Percentiles rank a stretch among this genome's conserved stretches.
Evolutionary conservation across 2,113 vertebrate species (phyloP).

Genomic region (Tupaia tana): DNA sequence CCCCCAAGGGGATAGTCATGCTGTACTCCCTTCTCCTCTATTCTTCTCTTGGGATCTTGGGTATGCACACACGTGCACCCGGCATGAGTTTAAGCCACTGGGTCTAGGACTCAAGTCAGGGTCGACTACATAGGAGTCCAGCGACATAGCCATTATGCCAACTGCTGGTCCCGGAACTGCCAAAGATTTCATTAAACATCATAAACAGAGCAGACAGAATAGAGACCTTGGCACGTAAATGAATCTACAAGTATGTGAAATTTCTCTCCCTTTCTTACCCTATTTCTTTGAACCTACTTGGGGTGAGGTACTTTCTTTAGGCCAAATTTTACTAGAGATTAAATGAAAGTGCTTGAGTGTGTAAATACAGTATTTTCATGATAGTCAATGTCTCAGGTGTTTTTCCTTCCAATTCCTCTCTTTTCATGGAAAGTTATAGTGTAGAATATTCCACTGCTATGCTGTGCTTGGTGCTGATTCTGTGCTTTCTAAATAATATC

Average conservation of each 20-base stretch:
- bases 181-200: neutral
- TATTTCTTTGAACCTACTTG: neutral
- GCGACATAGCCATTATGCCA: too few relatives aligned
- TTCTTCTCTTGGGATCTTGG: too few relatives aligned
- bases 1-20: too few relatives aligned
- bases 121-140: too few relatives aligned
- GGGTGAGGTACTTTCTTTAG: neutral
- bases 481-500: neutral
- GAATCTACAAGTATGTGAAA: accelerated
- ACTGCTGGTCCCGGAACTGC: neutral
- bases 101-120: too few relatives aligned
- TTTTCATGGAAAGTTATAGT: neutral
- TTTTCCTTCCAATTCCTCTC: too few relatives aligned
- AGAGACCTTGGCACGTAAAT: neutral
- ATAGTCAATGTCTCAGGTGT: neutral
- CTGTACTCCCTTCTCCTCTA: too few relatives aligned
- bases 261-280: neutral
- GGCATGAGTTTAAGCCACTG: too few relatives aligned
- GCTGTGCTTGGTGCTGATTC: neutral
- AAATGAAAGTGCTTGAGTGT: neutral
- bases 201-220: neutral
- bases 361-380: neutral
- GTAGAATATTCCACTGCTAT: neutral
- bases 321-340: too few relatives aligned
- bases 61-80: too few relatives aligned